Evolutionary conservation across 1,140 invertebrate genomes (phyloP), one percentile per base, ranked within the genome.

Genomic region (Apis laboriosa): DNA sequence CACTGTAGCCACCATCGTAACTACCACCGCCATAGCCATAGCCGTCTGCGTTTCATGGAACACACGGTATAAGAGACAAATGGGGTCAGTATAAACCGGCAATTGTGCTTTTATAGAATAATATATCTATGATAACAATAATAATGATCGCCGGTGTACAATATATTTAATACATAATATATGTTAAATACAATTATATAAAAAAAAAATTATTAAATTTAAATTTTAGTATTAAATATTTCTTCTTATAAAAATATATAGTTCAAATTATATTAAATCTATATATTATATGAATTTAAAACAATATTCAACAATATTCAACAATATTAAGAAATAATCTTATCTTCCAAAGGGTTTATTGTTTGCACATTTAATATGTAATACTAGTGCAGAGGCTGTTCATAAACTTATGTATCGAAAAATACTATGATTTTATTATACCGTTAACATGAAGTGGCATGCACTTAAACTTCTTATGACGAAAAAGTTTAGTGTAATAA

Each of bases 1-100:
- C 96, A 95, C 95, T 96, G 95, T 97, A 97, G 95, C 96, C 96
- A 95, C 96, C 96, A 94, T 97, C 96, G 95, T 97, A 96, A 95
- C 95, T 96, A 96, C 96, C 96, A 95, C 96, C 96, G 94, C 96
- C 95, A 95, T 95, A 95, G 91, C 96, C 96, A 95, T 96, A 96
- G 95, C 97, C 96, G 96, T 96, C 95, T 95, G 94, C 92, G 88
- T 93, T 92, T 94, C 92, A 93, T 94, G 94, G 93, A 94, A 94
- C 93, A 95, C 92, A 95, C 93, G 92, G 90, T 92, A 92, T 86
- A 94, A 88, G 93, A 88, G 92, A 88, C 93, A 88, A 92, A 91
- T 91, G 85, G 89, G 83, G 90, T 93, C 88, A 94, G 88, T 91
- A 89, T 90, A 70, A 67, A 82, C 77, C 81, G 84, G 84, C 66